Conservation (phyloP, 2,797 vertebrate species). For the Ambastaia sidthimunki region DNA sequence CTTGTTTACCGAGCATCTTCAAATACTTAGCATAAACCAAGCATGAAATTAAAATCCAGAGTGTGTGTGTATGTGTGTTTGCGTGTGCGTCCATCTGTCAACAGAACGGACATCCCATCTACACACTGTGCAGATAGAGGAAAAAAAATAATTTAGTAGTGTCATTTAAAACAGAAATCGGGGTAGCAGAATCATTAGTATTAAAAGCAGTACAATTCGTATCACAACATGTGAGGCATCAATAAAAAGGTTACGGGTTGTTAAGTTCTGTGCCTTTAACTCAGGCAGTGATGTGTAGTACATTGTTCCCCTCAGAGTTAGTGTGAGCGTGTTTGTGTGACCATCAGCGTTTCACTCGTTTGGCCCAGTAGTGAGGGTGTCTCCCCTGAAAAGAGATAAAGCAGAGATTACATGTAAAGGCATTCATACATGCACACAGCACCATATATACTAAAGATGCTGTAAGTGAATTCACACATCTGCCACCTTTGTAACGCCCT, state of each 20-base stretch:
- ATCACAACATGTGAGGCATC: slow-evolving; percentile 77
- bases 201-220: slow-evolving; percentile 74
- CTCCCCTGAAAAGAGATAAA: slow-evolving; percentile 58
- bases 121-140: slow-evolving; percentile 58
- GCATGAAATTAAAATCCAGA: slow-evolving; percentile 28
- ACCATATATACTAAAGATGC: background rate
- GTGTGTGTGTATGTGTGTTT: slow-evolving; percentile 46
- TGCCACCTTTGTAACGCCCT: background rate
- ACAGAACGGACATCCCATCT: slow-evolving; percentile 55
- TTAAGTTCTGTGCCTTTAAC: slow-evolving; percentile 68
- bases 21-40: slow-evolving; percentile 27
- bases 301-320: slow-evolving; percentile 49
- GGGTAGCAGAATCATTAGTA: slow-evolving; percentile 49
- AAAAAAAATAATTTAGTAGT: slow-evolving; percentile 53
- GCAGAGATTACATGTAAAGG: background rate
- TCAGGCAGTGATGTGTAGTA: slow-evolving; percentile 75
- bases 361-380: slow-evolving; percentile 65
- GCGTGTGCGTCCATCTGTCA: slow-evolving; percentile 46
- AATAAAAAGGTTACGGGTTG: slow-evolving; percentile 58
- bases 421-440: background rate
- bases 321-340: slow-evolving; percentile 40
- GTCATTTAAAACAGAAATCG: slow-evolving; percentile 44
- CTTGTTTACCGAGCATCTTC: slow-evolving; percentile 24
- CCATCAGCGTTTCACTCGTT: slow-evolving; percentile 59
- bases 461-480: background rate